Evolutionary conservation across 2,113 vertebrate species (phyloP).

Genomic region (Numida meleagris): DNA sequence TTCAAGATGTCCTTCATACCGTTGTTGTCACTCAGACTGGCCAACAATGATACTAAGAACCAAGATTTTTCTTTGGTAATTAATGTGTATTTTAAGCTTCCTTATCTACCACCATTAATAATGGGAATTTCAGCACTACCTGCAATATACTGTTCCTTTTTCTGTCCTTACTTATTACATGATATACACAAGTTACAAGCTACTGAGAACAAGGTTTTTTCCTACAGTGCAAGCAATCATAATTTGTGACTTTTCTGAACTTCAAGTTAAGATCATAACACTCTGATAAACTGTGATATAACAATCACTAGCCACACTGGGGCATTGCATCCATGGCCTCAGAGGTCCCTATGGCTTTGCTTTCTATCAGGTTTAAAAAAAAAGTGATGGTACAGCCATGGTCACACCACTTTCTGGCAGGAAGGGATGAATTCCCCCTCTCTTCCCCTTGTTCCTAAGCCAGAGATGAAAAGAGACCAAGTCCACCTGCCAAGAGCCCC

Average conservation of each 20-base stretch:
- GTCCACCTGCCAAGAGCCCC: not conserved
- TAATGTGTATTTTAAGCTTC: not conserved
- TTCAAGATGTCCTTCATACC: not conserved
- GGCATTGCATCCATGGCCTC: not conserved
- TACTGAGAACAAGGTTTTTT: not conserved
- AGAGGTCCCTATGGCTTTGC: not conserved
- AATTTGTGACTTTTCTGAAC: not conserved
- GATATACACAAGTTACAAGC: not conserved
- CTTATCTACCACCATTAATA: not conserved
- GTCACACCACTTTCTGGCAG: not conserved
- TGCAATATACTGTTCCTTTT: not conserved
- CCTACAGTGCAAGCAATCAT: not conserved
- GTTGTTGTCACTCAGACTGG: not conserved
- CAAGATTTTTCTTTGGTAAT: not conserved
- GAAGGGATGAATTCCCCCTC: not conserved
- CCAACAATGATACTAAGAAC: not conserved
- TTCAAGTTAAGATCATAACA: accelerated
- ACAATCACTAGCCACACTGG: not conserved
- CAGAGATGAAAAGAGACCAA: not conserved
- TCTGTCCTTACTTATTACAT: not conserved
- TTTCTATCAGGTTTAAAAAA: not conserved
- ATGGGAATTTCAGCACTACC: not conserved
- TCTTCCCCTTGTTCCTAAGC: not conserved
- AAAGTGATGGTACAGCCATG: not conserved
- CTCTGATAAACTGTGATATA: not conserved